phyloP scores from a whole-genome alignment of 2,888 invertebrate genomes.

The Netelia melanura region DNA sequence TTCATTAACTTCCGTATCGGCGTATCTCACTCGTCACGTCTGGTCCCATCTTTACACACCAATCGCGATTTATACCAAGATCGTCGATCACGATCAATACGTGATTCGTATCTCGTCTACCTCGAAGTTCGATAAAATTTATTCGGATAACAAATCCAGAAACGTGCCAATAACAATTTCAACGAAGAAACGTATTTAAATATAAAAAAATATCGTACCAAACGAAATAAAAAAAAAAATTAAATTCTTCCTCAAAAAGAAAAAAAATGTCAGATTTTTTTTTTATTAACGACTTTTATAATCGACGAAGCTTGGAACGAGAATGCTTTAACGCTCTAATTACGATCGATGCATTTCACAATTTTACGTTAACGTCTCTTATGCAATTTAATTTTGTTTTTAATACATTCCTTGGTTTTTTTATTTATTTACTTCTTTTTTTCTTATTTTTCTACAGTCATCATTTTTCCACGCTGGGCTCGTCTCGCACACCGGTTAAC shows the following conservation, averaged over 20 bases:
- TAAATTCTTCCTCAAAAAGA: too few relatives aligned
- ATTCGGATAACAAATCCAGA: neutral
- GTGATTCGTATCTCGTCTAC: neutral
- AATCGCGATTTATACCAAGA: slow-evolving; percentile 42
- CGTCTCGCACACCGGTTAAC: neutral
- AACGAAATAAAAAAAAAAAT: too few relatives aligned
- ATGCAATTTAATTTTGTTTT: slow-evolving; percentile 1
- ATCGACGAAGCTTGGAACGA: too few relatives aligned
- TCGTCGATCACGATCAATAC: neutral
- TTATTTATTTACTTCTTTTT: neutral
- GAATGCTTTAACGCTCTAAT: neutral
- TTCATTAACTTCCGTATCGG: slow-evolving; percentile 48
- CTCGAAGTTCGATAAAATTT: slow-evolving; percentile 1
- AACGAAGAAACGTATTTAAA: too few relatives aligned
- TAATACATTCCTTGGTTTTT: neutral
- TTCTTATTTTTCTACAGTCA: neutral
- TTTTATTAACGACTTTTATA: too few relatives aligned
- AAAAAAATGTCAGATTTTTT: too few relatives aligned
- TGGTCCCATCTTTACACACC: slow-evolving; percentile 19
- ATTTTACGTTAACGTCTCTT: neutral
- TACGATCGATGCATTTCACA: slow-evolving; percentile 1
- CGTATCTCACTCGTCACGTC: slow-evolving; percentile 31
- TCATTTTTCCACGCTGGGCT: neutral
- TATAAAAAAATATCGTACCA: too few relatives aligned
- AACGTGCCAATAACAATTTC: too few relatives aligned